These are phyloP conservation scores for Orthosia gracilis DNA, from an alignment of 2,888 invertebrate genomes.

Conservation along the genomic window DNA sequence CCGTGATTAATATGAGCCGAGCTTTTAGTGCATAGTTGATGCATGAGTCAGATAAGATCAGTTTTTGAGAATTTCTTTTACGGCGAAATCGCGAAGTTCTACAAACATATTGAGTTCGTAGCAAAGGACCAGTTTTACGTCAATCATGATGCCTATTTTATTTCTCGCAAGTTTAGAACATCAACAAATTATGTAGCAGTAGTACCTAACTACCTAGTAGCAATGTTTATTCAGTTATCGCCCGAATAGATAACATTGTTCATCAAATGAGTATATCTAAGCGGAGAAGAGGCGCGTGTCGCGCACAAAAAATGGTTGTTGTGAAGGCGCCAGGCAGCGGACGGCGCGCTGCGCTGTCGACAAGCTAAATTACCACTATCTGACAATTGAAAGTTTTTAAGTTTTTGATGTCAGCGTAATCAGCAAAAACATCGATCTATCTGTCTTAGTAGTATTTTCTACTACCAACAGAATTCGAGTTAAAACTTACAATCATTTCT, in stretches of 20 bases:
- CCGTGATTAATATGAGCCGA: conserved; percentile 57
- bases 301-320: conserved; percentile 71
- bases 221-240: conserved; percentile 48
- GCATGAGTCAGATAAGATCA: conserved; percentile 57
- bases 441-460: too few species aligned
- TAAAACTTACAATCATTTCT: too few species aligned
- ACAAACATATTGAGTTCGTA: conserved; percentile 10
- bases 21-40: conserved; percentile 59
- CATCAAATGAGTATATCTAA: conserved; percentile 60
- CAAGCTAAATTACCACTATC: too few species aligned
- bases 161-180: conserved; percentile 19
- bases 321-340: conserved; percentile 71
- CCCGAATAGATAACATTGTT: conserved; percentile 62
- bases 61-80: conserved; percentile 48
- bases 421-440: too few species aligned
- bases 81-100: conserved; percentile 8
- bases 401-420: too few species aligned
- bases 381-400: too few species aligned
- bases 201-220: conserved; percentile 26
- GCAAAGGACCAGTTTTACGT: conserved; percentile 40
- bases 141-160: conserved; percentile 47
- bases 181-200: conserved; percentile 29
- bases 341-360: conserved; percentile 12
- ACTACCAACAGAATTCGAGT: too few species aligned
- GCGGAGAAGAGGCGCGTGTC: conserved; percentile 67